These are phyloP conservation scores for Haplochromis vanheusdeni DNA, from an alignment of 2,113 vertebrate species.

Conservation along the genomic window DNA sequence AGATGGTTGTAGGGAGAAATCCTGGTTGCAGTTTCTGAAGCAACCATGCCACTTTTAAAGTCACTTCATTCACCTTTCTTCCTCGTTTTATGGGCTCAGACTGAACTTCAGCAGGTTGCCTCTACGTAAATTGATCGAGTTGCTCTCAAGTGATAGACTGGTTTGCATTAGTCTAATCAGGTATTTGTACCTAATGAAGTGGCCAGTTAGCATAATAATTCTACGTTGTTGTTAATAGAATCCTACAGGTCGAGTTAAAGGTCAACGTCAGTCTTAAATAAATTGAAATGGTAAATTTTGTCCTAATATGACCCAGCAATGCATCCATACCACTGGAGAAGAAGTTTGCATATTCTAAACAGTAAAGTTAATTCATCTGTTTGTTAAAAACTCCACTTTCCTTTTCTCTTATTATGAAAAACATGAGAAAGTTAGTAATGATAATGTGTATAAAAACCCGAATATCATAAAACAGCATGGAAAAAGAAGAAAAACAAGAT, in stretches of 20 bases:
- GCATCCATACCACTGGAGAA: background rate
- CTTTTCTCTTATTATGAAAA: background rate
- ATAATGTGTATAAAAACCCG: background rate
- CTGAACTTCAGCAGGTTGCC: background rate
- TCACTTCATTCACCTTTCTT: background rate
- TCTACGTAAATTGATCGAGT: background rate
- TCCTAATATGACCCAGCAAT: background rate
- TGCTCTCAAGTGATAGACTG: background rate
- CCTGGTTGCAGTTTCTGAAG: background rate
- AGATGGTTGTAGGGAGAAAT: background rate
- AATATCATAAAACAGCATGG: background rate
- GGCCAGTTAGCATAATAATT: background rate
- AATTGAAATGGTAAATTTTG: background rate
- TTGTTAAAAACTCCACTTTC: background rate
- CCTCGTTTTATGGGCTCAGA: background rate
- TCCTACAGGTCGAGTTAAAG: background rate
- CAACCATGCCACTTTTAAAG: background rate
- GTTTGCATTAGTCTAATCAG: background rate
- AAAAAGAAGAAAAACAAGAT: background rate
- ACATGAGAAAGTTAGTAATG: background rate
- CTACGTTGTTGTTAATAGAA: background rate
- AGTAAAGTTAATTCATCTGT: background rate
- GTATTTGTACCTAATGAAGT: background rate
- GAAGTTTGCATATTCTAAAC: background rate
- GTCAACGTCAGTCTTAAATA: background rate